These are phyloP conservation scores for Polypterus senegalus DNA, from an alignment of 2,113 vertebrate genomes.

Conservation along the genomic window DNA sequence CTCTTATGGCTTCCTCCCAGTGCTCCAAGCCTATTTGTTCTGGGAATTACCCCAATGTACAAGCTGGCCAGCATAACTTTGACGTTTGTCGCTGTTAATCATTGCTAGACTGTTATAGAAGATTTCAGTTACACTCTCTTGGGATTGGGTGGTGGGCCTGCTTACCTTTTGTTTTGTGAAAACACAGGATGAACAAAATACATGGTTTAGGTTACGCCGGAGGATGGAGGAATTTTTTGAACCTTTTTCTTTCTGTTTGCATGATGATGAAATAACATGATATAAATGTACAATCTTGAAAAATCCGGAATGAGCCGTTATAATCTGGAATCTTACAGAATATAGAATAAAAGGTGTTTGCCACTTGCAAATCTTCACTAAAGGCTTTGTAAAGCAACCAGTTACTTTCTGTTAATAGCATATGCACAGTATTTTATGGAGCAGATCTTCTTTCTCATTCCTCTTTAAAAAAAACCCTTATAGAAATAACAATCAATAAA, in stretches of 20 bases:
- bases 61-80: slow-evolving; percentile 1
- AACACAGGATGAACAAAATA: slow-evolving; percentile 14
- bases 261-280: slow-evolving; percentile 30
- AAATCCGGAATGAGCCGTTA: too few relatives aligned
- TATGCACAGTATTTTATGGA: too few relatives aligned
- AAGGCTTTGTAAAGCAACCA: too few relatives aligned
- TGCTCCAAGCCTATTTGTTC: too few relatives aligned
- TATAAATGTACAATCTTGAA: slow-evolving; percentile 21
- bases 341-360: too few relatives aligned
- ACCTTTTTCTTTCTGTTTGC: slow-evolving; percentile 36
- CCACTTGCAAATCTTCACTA: too few relatives aligned
- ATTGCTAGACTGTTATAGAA: slow-evolving; percentile 9
- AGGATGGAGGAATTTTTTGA: slow-evolving; percentile 1
- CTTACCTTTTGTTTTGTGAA: slow-evolving; percentile 12
- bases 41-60: not conserved
- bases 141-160: slow-evolving; percentile 24
- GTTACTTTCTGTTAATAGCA: too few relatives aligned
- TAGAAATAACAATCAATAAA: too few relatives aligned
- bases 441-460: too few relatives aligned
- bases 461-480: too few relatives aligned
- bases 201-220: slow-evolving; percentile 2
- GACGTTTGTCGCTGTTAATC: slow-evolving; percentile 14
- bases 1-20: too few relatives aligned
- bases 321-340: too few relatives aligned
- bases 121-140: slow-evolving; percentile 19